Base-by-base conservation (phyloP, 2,888 invertebrate genomes). In the Drosophila villosipedis region DNA sequence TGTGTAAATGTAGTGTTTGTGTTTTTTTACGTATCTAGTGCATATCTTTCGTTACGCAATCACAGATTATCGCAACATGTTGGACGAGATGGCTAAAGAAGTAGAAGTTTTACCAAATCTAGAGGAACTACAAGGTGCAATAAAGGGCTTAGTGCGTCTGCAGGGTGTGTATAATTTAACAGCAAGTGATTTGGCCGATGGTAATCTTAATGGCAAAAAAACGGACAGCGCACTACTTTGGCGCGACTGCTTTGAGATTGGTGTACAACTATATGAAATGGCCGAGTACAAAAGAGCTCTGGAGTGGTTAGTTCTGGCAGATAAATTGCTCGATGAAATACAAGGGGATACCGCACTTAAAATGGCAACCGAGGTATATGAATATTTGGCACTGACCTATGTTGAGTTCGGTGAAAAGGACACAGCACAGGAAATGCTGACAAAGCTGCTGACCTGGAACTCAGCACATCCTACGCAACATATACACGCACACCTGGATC, bases 101-200 rank as follows among this genome's bases (percentile, higher is more conserved):
- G 1, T 25, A 25, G 47, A 47, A 6, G 73, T 41, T 3, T 60
- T 78, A 91, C 99, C 98, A 0, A 96, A 96, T 0, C 95, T 96
- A 65, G 98, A 98, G 91, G 99, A 99, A 93, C 94, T 99, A 70
- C 96, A 96, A 78, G 99, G 99, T 0, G 98, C 98, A 10, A 98
- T 98, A 3, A 96, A 96, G 43, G 99, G 99, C 1, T 94, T 99
- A 55, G 96, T 97, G 68, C 95, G 99, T 50, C 94, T 99, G 2
- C 99, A 99, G 93, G 96, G 96, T 83, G 98, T 98, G 0, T 99
- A 99, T 93, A 95, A 96, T 78, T 94, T 99, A 39, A 96, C 97
- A 61, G 96, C 98, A 0, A 94, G 95, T 0, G 96, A 97, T 22
- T 95, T 99, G 78, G 97, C 97, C 4, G 94, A 95, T 60, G 99